phyloP scores from a whole-genome alignment of 2,888 invertebrate species.

The Malacosoma neustria region DNA sequence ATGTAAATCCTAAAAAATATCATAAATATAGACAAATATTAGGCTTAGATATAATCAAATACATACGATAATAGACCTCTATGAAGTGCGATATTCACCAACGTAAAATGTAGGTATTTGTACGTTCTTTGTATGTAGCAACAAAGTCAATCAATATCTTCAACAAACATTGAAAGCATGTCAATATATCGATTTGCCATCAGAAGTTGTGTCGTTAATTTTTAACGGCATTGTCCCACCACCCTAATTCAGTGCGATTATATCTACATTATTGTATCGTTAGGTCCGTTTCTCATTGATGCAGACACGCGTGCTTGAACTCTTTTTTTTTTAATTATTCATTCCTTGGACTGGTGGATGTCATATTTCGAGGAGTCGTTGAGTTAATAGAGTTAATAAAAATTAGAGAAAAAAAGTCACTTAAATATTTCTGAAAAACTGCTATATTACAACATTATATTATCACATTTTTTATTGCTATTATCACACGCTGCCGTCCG shows the following conservation, averaged over 20 bases:
- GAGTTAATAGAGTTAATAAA: neutral
- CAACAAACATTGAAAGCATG: neutral
- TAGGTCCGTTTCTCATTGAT: conserved; percentile 34
- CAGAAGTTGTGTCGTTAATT: conserved; percentile 51
- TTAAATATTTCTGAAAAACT: too few relatives aligned
- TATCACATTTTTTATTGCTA: too few relatives aligned
- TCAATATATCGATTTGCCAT: conserved; percentile 55
- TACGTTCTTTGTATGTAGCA: too few relatives aligned
- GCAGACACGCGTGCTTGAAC: conserved; percentile 19
- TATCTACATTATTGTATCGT: conserved; percentile 35
- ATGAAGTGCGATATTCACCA: too few relatives aligned
- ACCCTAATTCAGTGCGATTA: conserved; percentile 53
- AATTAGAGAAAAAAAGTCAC: neutral
- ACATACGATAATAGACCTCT: too few relatives aligned
- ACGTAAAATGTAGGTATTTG: too few relatives aligned
- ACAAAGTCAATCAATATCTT: neutral
- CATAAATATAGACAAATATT: too few relatives aligned
- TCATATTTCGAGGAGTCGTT: neutral
- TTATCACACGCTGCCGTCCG: too few relatives aligned
- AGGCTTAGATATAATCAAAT: too few relatives aligned
- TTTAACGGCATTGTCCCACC: conserved; percentile 46
- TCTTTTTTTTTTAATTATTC: conserved; percentile 20
- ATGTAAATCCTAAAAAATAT: too few relatives aligned
- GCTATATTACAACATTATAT: too few relatives aligned
- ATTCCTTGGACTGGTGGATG: conserved; percentile 4